These are phyloP conservation scores for Brachypterus glaber DNA, from an alignment of 2,888 invertebrate genomes.

Conservation along the genomic window DNA sequence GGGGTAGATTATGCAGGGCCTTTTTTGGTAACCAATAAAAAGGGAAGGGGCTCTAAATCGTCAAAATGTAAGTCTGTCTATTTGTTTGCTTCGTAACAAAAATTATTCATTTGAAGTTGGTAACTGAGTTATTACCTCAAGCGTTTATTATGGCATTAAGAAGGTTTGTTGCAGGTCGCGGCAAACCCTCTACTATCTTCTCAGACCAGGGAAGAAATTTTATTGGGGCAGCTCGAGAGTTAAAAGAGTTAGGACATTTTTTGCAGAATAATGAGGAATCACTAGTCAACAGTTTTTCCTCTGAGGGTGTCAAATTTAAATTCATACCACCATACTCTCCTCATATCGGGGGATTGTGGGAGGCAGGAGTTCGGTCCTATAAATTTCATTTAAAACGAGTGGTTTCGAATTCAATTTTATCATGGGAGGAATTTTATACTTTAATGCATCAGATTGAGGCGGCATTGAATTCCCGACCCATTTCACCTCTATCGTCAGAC, in stretches of 20 bases:
- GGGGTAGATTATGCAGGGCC: conserved; percentile 14
- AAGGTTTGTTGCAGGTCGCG: background rate
- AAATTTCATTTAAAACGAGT: background rate
- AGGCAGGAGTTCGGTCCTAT: background rate
- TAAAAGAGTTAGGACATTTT: background rate
- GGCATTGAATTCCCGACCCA: background rate
- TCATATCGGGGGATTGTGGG: background rate
- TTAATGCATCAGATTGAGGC: background rate
- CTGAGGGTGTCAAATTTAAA: background rate
- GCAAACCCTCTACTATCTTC: background rate
- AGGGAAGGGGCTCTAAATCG: conserved; percentile 7
- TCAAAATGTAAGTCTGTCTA: conserved; percentile 13
- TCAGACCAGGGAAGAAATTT: background rate
- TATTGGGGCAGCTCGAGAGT: too few relatives aligned
- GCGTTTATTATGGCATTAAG: background rate
- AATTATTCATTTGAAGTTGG: conserved; percentile 12
- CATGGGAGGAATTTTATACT: background rate
- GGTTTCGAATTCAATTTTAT: background rate
- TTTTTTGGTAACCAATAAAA: conserved; percentile 9
- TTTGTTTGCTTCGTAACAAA: conserved; percentile 14
- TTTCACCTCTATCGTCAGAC: background rate
- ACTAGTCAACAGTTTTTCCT: background rate
- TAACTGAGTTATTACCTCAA: conserved; percentile 3
- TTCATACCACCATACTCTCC: background rate
- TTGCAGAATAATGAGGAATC: background rate